Base-by-base conservation (phyloP, 2,888 invertebrate genomes). In the Odontothrips loti region DNA sequence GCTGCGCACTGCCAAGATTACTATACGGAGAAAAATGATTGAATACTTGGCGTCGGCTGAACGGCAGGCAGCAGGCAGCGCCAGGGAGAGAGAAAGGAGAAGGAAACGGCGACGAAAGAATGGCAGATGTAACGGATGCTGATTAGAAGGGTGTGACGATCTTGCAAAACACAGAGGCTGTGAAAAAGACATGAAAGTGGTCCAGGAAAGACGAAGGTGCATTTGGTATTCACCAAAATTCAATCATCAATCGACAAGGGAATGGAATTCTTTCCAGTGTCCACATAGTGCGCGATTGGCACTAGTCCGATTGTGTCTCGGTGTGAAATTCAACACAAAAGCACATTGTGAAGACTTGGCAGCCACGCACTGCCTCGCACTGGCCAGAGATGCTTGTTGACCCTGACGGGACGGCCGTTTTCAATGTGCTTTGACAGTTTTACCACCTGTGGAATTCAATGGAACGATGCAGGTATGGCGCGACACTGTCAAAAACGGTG, bases 341-440 rank as follows among this genome's bases (percentile, higher is more conserved):
- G 23, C 34, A 23, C 68, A 68, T 68, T 68, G 68, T 68, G 23
- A 6, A 6, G 23, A 23, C 2, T 23, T 6, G 68, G 4, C 68
- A 6, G 23, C 68, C 23, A 11, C 68, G 23, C 68, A n/a, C n/a
- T 9, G n/a, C 63, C 63, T n/a, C 63, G 48, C n/a, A n/a, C n/a
- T 9, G 63, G 20, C n/a, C 6, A 10, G 63, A 11, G 12, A 6
- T 63, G 63, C 68, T 23, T 68, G 68, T 68, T 68, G 68, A 68
- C 68, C 68, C 68, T 23, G 51, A 51, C 20, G 51, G 51, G 68
- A 68, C 23, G 68, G 23, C 68, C 68, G 68, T 68, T 68, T 68
- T 68, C 9, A 68, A 68, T 68, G 68, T 68, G 68, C 68, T 68
- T 68, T 68, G 68, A 68, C 68, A 68, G 68, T 68, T 68, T 68